Conservation (phyloP, 2,797 vertebrate species). For the Pogoniulus pusillus region DNA sequence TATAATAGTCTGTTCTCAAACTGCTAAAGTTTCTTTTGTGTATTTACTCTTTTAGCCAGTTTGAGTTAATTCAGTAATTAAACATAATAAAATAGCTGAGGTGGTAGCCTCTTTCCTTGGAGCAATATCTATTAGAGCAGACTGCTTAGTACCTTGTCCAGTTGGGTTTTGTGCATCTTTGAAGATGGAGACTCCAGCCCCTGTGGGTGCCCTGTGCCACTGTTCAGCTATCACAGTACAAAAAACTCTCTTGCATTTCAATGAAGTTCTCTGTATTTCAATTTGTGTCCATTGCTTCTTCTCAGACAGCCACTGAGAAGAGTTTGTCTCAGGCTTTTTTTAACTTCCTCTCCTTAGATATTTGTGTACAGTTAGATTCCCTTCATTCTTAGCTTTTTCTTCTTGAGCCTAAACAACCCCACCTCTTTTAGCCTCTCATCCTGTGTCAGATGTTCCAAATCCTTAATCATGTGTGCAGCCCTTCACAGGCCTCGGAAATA, state of each 20-base stretch:
- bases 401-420: neutral
- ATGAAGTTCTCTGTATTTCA: neutral
- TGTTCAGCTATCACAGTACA: neutral
- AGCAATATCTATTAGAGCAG: neutral
- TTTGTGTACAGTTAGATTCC: neutral
- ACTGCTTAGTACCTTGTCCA: neutral
- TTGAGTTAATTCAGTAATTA: neutral
- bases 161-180: neutral
- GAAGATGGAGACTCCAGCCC: neutral
- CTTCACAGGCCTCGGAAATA: neutral
- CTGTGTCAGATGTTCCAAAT: neutral
- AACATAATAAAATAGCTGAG: neutral
- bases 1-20: neutral
- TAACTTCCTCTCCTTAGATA: neutral
- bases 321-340: neutral
- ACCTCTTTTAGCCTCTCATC: neutral
- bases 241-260: neutral
- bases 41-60: neutral
- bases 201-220: neutral
- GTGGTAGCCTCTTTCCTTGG: neutral
- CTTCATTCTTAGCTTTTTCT: neutral
- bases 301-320: neutral
- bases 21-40: neutral
- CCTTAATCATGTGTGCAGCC: neutral
- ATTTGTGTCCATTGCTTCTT: neutral